These are phyloP conservation scores for Nymphalis urticae DNA, from an alignment of 2,888 invertebrate genomes.

Conservation along the genomic window DNA sequence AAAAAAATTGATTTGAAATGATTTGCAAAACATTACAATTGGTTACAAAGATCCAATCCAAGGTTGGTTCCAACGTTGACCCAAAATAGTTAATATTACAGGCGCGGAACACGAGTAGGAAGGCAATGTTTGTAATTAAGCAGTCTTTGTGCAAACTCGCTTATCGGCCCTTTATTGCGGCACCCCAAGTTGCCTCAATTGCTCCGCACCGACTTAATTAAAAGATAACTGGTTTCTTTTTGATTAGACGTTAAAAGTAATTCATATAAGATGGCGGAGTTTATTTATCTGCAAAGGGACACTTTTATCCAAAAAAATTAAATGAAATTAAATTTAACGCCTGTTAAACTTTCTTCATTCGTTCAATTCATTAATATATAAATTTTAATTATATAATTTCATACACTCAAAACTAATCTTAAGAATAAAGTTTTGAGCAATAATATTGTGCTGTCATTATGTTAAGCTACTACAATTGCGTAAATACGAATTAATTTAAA, in stretches of 20 bases:
- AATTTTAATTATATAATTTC: no score
- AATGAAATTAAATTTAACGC: no score
- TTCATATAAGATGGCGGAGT: slow-evolving; percentile 6
- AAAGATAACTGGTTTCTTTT: slow-evolving; percentile 29
- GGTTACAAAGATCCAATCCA: neutral
- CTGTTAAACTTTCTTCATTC: no score
- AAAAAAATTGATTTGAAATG: no score
- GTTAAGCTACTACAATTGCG: no score
- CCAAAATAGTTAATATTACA: slow-evolving; percentile 1
- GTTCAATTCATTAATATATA: no score
- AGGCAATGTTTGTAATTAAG: slow-evolving; percentile 26
- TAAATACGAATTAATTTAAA: no score
- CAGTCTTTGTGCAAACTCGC: slow-evolving; percentile 26
- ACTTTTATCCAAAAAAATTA: no score
- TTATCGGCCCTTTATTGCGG: slow-evolving; percentile 25
- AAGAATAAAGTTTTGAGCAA: no score
- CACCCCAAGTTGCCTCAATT: slow-evolving; percentile 20
- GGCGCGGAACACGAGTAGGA: slow-evolving; percentile 13
- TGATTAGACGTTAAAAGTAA: slow-evolving; percentile 20
- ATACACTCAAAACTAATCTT: no score
- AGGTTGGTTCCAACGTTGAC: neutral
- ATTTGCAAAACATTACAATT: neutral
- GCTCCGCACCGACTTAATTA: slow-evolving; percentile 26
- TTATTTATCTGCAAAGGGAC: neutral
- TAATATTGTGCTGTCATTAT: no score